phyloP scores from a whole-genome alignment of 2,797 vertebrate genomes.

The Muscicapa comitata region DNA sequence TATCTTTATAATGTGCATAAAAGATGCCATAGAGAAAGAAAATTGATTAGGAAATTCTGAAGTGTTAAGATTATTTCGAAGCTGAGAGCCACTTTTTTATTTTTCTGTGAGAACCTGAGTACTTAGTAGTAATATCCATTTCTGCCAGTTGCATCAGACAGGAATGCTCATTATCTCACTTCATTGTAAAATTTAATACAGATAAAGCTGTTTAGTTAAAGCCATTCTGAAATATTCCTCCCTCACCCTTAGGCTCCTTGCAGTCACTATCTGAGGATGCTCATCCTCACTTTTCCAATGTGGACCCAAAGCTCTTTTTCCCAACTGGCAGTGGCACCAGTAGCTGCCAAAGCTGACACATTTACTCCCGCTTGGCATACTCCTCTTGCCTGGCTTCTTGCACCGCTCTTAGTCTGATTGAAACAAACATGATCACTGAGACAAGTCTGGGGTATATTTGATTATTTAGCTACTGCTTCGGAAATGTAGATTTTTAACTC shows the following conservation, averaged over 20 bases:
- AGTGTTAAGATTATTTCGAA: neutral
- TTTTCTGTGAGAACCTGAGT: neutral
- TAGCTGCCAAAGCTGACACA: neutral
- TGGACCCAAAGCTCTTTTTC: neutral
- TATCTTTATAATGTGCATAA: neutral
- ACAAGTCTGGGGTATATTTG: neutral
- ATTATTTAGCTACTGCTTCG: constrained; percentile 11
- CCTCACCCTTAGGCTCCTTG: neutral
- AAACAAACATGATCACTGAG: neutral
- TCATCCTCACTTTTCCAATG: neutral
- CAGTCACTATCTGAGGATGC: neutral
- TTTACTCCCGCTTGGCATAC: neutral
- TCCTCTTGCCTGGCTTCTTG: neutral
- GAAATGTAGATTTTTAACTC: neutral
- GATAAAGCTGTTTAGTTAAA: neutral
- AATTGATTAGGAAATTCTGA: neutral
- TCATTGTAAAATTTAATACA: neutral
- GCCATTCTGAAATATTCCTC: neutral
- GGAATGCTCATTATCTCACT: neutral
- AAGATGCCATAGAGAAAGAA: neutral
- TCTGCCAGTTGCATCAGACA: neutral
- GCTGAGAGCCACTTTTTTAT: neutral
- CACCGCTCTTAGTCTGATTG: neutral
- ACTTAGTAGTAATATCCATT: neutral
- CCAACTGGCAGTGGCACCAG: neutral